Evolutionary conservation across 1,140 invertebrate species (phyloP), one percentile per base, ranked within the genome.

Genomic region (Drosophila eugracilis): DNA sequence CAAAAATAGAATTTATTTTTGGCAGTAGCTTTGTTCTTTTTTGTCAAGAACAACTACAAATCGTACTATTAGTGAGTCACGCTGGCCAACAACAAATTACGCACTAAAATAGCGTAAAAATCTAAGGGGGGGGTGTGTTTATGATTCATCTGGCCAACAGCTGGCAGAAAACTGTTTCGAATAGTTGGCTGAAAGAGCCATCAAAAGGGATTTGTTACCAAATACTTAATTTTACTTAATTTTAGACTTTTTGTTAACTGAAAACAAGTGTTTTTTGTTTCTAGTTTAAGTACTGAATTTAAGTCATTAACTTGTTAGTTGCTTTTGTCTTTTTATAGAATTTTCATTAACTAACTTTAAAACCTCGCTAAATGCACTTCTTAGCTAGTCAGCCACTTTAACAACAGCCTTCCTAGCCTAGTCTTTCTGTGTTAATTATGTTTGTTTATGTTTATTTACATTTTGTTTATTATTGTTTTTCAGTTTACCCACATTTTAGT

Each of bases 401-500:
- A 10, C n/a, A 3, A 3, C 0, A 10, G 7, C 4, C 3, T 9
- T 12, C 7, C 12, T 30, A 10, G 30, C 10, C 3, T 12, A 32
- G 9, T 24, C 9, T 9, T 36, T 45, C 9, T 1, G 3, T 15
- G 3, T 26, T 12, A 30, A 15, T 9, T 22, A 22, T 15, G 2
- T 6, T 9, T 37, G 14, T 3, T 7, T 3, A 15, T 14, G 7
- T 17, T 17, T 2, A 15, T 7, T 17, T 7, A 5, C 28, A 4
- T 10, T 30, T 15, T 15, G 5, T 9, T 37, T 6, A 7, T 17
- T 3, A 17, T 4, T 30, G 28, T 30, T 10, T 32, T 7, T 10
- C 12, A 9, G 7, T 50, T 52, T 75, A 89, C 88, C 44, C 54
- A 90, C 88, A 90, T 90, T 90, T 90, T 47, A 90, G 54, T 42